These are phyloP conservation scores for Cossypha niveicapilla DNA, from an alignment of 2,797 vertebrate species.

Conservation along the genomic window DNA sequence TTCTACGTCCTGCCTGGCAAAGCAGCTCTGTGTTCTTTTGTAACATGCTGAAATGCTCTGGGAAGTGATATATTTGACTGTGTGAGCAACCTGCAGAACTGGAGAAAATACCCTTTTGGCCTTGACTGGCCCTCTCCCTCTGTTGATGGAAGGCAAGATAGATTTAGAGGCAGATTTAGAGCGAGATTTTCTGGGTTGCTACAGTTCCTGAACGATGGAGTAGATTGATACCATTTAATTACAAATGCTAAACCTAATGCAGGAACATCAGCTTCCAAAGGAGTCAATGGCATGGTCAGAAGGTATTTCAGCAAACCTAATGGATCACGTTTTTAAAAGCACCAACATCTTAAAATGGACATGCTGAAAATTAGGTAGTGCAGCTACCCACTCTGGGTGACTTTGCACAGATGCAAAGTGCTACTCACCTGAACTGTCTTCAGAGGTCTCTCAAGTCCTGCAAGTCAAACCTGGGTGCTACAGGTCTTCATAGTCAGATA, in stretches of 20 bases:
- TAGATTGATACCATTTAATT: background rate
- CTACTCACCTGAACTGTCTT: background rate
- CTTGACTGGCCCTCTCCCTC: background rate
- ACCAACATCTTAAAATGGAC: background rate
- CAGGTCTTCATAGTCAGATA: background rate
- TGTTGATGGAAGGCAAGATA: background rate
- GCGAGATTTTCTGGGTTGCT: background rate
- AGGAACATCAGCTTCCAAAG: background rate
- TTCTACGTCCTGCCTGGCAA: background rate
- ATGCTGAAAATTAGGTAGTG: background rate
- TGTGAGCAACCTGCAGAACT: background rate
- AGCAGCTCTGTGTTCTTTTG: background rate
- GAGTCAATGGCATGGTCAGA: background rate
- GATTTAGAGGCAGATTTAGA: background rate
- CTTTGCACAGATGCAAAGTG: background rate
- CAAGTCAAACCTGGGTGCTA: background rate
- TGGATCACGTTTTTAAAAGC: background rate
- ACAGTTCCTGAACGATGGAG: background rate
- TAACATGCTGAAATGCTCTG: background rate
- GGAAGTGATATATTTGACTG: slow-evolving; percentile 1
- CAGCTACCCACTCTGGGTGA: background rate
- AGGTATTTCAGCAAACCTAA: background rate
- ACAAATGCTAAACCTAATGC: background rate
- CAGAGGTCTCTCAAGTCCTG: background rate
- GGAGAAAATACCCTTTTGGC: background rate